Evolutionary conservation across 2,113 vertebrate species (phyloP).

Genomic region (Spea bombifrons): DNA sequence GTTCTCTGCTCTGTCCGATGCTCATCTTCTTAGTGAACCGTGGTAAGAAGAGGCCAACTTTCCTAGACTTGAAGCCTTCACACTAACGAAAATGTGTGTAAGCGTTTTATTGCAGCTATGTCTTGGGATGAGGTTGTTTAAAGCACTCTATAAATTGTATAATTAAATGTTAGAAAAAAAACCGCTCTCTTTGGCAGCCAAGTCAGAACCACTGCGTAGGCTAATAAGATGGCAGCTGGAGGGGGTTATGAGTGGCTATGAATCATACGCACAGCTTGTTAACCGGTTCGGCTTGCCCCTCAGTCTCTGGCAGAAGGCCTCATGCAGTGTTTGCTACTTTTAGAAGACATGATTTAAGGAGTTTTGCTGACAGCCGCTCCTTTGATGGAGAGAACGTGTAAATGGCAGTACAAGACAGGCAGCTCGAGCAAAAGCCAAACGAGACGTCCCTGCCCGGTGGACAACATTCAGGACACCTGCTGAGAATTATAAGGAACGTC

Average conservation of each 20-base stretch:
- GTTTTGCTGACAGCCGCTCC: conserved; percentile 1
- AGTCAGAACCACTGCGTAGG: not conserved
- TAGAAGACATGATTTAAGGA: conserved; percentile 32
- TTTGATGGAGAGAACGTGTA: conserved; percentile 17
- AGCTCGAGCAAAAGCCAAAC: not conserved
- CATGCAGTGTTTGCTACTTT: not conserved
- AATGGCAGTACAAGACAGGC: conserved; percentile 3
- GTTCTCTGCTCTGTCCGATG: conserved; percentile 9
- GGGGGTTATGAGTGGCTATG: not conserved
- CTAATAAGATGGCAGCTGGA: conserved; percentile 11
- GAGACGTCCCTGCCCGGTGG: not conserved
- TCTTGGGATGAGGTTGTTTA: conserved; percentile 33
- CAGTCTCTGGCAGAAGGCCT: not conserved
- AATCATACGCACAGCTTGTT: conserved; percentile 12
- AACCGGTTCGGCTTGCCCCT: not conserved
- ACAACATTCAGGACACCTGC: conserved; percentile 17
- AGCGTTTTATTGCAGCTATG: conserved; percentile 9
- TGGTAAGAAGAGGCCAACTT: conserved; percentile 9
- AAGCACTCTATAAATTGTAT: conserved; percentile 49
- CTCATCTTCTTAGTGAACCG: conserved; percentile 4
- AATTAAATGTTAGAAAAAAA: conserved; percentile 25
- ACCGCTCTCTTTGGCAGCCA: conserved; percentile 29
- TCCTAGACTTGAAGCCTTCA: conserved; percentile 18
- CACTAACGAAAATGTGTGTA: not conserved
- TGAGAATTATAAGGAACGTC: conserved; percentile 21